Conservation (phyloP, 2,113 vertebrate species). For the Calonectris borealis region DNA sequence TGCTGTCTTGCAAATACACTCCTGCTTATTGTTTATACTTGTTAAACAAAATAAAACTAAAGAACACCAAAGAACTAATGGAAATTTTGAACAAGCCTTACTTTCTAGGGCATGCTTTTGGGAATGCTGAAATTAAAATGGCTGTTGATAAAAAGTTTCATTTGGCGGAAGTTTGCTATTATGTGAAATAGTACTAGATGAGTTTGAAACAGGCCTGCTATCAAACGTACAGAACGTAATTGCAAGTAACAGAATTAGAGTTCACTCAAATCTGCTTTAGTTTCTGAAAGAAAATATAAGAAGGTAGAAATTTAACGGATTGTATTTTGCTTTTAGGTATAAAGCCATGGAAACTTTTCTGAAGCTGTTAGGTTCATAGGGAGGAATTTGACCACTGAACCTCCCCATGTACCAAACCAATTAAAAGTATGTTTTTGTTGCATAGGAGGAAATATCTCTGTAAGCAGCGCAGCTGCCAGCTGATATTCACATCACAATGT, state of each 20-base stretch:
- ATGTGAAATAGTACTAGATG: neutral
- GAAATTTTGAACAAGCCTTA: neutral
- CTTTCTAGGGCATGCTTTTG: neutral
- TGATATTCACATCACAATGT: neutral
- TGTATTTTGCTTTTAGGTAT: neutral
- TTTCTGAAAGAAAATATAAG: neutral
- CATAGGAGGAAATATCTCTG: neutral
- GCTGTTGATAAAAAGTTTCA: neutral
- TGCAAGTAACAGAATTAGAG: neutral
- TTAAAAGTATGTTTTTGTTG: neutral
- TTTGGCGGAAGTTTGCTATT: rapidly evolving
- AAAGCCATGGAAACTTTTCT: neutral
- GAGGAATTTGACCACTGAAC: neutral
- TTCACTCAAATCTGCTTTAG: neutral
- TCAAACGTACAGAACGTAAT: neutral
- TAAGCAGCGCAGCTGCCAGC: neutral
- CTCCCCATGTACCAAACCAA: neutral
- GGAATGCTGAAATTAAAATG: neutral
- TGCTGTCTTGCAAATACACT: neutral
- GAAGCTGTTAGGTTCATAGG: neutral
- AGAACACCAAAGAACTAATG: neutral
- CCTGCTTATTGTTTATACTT: neutral
- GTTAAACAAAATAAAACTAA: neutral
- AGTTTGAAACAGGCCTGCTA: neutral
- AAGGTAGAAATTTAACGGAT: neutral